Percentiles rank a stretch among this genome's conserved stretches.
phyloP scores from a whole-genome alignment of 1,140 invertebrate species.

The Drosophila mauritiana region DNA sequence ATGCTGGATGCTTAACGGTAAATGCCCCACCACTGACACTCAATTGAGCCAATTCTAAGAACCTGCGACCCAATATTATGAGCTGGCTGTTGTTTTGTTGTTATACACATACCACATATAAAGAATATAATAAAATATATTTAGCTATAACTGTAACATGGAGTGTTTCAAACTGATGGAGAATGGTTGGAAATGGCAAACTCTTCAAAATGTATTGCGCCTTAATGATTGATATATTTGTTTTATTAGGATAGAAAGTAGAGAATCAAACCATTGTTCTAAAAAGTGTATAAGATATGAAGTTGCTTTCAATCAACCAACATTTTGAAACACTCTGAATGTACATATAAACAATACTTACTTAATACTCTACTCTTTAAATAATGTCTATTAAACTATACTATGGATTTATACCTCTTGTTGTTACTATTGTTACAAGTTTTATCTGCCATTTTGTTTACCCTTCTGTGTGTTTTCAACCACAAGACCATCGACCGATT shows the following conservation, averaged over 20 bases:
- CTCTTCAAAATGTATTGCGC: neutral
- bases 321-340: conserved; percentile 31
- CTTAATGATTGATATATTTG: neutral
- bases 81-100: conserved; percentile 75
- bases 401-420: conserved; percentile 58
- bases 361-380: conserved; percentile 33
- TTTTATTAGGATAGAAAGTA: neutral
- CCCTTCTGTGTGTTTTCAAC: conserved; percentile 41
- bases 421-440: conserved; percentile 74
- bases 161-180: conserved; percentile 63
- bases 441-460: conserved; percentile 57
- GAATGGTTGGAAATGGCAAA: neutral
- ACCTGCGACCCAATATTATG: conserved; percentile 60
- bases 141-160: conserved; percentile 44
- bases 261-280: neutral
- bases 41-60: conserved; percentile 50
- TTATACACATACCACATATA: conserved; percentile 47
- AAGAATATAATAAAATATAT: conserved; percentile 52
- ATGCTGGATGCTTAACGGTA: conserved; percentile 61
- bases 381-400: conserved; percentile 53
- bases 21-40: conserved; percentile 60
- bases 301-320: neutral
- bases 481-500: conserved; percentile 30
- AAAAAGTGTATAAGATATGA: neutral
- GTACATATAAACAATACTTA: conserved; percentile 38